These are phyloP conservation scores for Cladopsammia gracilis DNA, from an alignment of 64 coral and sea anemone genomes.

Conservation along the genomic window DNA sequence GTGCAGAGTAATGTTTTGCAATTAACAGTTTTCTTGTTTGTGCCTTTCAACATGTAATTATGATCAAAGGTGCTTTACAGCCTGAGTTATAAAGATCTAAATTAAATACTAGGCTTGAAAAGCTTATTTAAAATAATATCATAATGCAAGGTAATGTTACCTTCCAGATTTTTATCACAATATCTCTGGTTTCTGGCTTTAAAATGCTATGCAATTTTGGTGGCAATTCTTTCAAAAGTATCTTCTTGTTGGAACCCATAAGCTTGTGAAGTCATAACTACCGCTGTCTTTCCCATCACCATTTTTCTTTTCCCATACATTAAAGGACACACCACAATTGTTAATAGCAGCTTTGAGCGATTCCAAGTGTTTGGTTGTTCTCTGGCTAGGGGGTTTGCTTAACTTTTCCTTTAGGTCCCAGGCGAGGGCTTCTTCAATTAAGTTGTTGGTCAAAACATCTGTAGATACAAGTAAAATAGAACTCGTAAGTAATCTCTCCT, in stretches of 20 bases:
- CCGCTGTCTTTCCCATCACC: background rate
- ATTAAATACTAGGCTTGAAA: too few species aligned
- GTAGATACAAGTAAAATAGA: background rate
- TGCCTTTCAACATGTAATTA: background rate
- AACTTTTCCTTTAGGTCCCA: slow-evolving; percentile 42
- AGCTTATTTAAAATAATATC: background rate
- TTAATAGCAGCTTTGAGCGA: background rate
- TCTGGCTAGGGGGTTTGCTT: slow-evolving; percentile 24
- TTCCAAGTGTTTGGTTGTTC: slow-evolving; percentile 9
- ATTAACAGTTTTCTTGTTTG: background rate
- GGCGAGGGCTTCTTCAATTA: slow-evolving; percentile 7
- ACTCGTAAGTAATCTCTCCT: background rate
- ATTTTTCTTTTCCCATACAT: background rate
- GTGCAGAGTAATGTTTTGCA: background rate
- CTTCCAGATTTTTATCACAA: background rate
- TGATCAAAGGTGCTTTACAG: too few species aligned
- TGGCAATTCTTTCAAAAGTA: background rate
- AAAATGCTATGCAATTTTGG: background rate
- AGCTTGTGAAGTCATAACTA: slow-evolving; percentile 15
- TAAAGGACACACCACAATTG: slow-evolving; percentile 14
- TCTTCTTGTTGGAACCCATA: background rate
- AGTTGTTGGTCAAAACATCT: slow-evolving; percentile 62
- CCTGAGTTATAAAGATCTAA: too few species aligned
- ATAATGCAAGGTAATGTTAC: background rate
- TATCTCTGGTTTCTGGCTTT: background rate